Evolutionary conservation across 2,888 invertebrate species (phyloP).

Genomic region (Cephalotes varians): DNA sequence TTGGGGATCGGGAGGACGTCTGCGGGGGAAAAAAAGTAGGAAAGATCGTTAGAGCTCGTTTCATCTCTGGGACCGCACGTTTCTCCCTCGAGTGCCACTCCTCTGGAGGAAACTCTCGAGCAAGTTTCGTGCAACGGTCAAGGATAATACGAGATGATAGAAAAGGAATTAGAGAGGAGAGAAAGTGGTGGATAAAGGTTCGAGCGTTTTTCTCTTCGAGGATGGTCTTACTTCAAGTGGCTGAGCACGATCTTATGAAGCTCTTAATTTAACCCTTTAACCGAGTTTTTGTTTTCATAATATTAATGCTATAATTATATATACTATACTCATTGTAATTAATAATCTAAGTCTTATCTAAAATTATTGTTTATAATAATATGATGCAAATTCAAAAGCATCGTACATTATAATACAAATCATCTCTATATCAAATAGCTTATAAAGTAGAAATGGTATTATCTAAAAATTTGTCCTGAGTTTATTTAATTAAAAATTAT

Average conservation of each 20-base stretch:
- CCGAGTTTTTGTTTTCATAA: constrained; percentile 38
- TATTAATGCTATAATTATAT: constrained; percentile 39
- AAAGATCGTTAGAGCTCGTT: constrained; percentile 55
- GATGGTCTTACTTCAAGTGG: constrained; percentile 40
- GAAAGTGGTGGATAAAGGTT: constrained; percentile 8
- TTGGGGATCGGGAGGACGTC: constrained; percentile 79
- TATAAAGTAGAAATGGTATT: constrained; percentile 37
- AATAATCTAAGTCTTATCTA: constrained; percentile 48
- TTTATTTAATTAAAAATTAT: constrained; percentile 40
- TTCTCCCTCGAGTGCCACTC: constrained; percentile 27
- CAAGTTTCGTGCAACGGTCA: constrained; percentile 23
- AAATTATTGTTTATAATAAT: constrained; percentile 33
- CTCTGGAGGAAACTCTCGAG: constrained; percentile 5
- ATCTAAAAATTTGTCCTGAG: constrained; percentile 23
- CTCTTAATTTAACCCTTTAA: constrained; percentile 52
- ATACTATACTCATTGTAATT: constrained; percentile 8
- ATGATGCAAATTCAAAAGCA: constrained; percentile 30
- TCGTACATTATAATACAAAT: constrained; percentile 3
- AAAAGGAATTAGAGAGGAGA: constrained; percentile 10
- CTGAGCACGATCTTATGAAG: constrained; percentile 34
- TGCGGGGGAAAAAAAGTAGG: constrained; percentile 74
- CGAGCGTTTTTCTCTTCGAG: constrained; percentile 30
- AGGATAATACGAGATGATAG: constrained; percentile 17
- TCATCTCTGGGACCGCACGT: constrained; percentile 28
- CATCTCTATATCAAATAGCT: constrained; percentile 24